Conservation (phyloP, 2,888 invertebrate species). For the Rhogogaster chlorosoma region DNA sequence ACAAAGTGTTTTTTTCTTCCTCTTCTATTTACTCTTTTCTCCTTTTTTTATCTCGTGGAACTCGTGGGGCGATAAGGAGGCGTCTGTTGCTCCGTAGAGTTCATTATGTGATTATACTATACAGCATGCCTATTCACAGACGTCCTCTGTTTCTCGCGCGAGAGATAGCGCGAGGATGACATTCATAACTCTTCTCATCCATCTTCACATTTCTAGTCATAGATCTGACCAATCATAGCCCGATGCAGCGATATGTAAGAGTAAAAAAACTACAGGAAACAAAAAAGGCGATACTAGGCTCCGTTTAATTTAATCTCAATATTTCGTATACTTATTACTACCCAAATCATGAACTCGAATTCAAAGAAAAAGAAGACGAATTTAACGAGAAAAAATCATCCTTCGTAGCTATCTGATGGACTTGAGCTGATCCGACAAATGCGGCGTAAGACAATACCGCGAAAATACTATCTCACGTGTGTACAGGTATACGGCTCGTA, state of each 20-base stretch:
- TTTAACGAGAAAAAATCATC: background rate
- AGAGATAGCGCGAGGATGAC: constrained; percentile 25
- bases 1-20: background rate
- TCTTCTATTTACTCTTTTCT: background rate
- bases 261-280: background rate
- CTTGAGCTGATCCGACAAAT: background rate
- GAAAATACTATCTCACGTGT: background rate
- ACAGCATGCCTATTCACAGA: constrained; percentile 9
- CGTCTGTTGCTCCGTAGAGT: constrained; percentile 29
- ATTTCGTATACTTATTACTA: background rate
- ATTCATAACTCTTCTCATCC: constrained; percentile 5
- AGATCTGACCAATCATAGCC: background rate
- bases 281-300: background rate
- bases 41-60: constrained; percentile 29
- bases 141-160: constrained; percentile 20
- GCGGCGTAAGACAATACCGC: background rate
- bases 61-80: constrained; percentile 28
- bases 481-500: background rate
- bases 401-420: background rate
- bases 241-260: background rate
- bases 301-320: background rate
- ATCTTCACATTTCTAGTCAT: background rate
- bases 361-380: background rate
- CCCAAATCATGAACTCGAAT: background rate
- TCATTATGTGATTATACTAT: constrained; percentile 36